These are phyloP conservation scores for Bugulina stolonifera DNA, from an alignment of 2,888 invertebrate genomes.

Conservation along the genomic window DNA sequence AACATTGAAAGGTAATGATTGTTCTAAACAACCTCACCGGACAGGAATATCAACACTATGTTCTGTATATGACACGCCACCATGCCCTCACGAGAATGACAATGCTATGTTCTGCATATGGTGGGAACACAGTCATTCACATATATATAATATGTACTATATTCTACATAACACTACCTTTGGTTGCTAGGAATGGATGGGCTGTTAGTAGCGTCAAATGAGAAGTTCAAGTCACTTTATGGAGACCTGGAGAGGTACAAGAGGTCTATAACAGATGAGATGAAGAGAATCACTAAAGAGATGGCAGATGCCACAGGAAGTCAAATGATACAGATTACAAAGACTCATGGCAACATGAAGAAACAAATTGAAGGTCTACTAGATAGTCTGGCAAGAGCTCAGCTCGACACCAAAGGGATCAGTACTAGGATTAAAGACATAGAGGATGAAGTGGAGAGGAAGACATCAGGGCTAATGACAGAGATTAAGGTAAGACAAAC, in stretches of 20 bases:
- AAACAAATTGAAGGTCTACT: conserved; percentile 21
- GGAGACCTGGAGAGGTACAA: conserved; percentile 25
- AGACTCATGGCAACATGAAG: conserved; percentile 6
- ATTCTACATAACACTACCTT: too few species aligned
- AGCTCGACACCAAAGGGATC: conserved; percentile 9
- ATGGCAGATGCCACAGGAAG: neutral
- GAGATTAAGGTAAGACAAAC: conserved; percentile 25
- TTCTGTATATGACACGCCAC: too few species aligned
- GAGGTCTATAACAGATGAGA: conserved; percentile 8
- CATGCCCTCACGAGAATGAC: too few species aligned
- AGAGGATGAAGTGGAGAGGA: conserved; percentile 1
- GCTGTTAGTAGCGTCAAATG: neutral
- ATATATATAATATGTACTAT: too few species aligned
- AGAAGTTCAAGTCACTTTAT: conserved; percentile 14
- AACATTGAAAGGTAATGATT: neutral
- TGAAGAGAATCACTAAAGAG: conserved; percentile 15
- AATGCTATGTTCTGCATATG: neutral
- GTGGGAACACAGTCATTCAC: neutral
- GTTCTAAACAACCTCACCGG: too few species aligned
- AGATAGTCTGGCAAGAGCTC: neutral
- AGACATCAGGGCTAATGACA: neutral
- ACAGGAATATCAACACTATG: too few species aligned
- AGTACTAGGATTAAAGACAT: conserved; percentile 7
- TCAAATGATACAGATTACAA: conserved; percentile 12
- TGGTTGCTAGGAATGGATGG: conserved; percentile 21